Evolutionary conservation across 2,888 invertebrate genomes (phyloP).

Genomic region (Microctonus aethiopoides): DNA sequence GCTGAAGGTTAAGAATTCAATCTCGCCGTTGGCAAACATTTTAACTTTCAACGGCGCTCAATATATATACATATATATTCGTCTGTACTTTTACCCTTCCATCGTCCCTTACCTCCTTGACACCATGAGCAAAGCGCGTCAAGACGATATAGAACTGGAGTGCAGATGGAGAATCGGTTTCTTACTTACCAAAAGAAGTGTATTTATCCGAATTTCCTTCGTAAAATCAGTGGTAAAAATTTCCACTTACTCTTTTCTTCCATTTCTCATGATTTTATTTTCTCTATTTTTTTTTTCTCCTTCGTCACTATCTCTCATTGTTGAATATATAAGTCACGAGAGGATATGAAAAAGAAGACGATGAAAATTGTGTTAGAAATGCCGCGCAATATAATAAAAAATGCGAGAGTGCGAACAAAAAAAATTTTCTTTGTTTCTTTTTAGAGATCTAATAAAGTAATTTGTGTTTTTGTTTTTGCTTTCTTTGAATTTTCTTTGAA

Average conservation of each 20-base stretch:
- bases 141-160: slow-evolving; percentile 11
- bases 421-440: slow-evolving; percentile 9
- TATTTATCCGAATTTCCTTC: slow-evolving; percentile 48
- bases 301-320: neutral
- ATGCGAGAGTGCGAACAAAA: neutral
- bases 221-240: slow-evolving; percentile 18
- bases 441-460: neutral
- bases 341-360: no score
- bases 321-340: neutral
- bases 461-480: neutral
- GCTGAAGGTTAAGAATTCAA: slow-evolving; percentile 56
- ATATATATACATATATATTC: slow-evolving; percentile 20
- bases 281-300: slow-evolving; percentile 1
- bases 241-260: slow-evolving; percentile 21
- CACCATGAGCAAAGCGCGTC: slow-evolving; percentile 22
- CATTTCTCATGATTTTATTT: slow-evolving; percentile 11
- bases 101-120: neutral
- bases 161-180: slow-evolving; percentile 18
- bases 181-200: slow-evolving; percentile 38
- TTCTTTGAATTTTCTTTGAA: neutral
- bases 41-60: slow-evolving; percentile 49
- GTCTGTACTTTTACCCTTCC: slow-evolving; percentile 5
- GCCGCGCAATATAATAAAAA: no score
- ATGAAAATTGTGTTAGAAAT: no score
- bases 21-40: slow-evolving; percentile 55